Percentiles rank a stretch among this genome's conserved stretches.
These are phyloP conservation scores for Furnarius figulus DNA, from an alignment of 2,113 vertebrate genomes.

Conservation along the genomic window DNA sequence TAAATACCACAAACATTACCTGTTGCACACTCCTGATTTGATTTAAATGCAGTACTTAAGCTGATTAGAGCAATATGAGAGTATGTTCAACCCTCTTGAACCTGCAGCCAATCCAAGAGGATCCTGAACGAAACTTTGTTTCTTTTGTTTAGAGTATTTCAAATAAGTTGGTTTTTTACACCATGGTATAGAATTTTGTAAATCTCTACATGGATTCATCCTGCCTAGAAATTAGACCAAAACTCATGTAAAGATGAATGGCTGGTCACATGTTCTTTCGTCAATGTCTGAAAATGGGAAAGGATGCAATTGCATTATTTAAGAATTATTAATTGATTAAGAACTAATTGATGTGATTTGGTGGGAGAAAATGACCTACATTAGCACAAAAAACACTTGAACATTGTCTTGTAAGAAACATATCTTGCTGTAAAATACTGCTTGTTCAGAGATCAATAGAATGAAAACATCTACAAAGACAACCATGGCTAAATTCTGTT, in stretches of 20 bases:
- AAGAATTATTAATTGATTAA: neutral
- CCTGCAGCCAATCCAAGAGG: neutral
- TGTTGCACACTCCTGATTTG: constrained; percentile 63
- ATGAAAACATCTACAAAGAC: neutral
- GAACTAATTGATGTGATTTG: neutral
- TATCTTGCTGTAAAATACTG: neutral
- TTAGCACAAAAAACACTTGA: neutral
- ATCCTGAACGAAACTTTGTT: constrained; percentile 34
- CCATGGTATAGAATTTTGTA: neutral
- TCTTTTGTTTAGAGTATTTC: constrained; percentile 3
- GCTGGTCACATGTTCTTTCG: neutral
- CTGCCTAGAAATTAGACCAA: neutral
- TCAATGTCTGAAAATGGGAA: neutral
- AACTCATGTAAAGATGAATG: neutral
- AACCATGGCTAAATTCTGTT: neutral
- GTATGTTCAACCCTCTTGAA: constrained; percentile 46
- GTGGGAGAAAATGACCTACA: neutral
- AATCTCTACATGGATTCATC: neutral
- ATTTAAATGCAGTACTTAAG: constrained; percentile 68
- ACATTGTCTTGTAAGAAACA: neutral
- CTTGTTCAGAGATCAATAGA: neutral
- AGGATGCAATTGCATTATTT: neutral
- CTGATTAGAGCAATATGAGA: constrained; percentile 56
- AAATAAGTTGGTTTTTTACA: neutral
- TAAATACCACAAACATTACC: constrained; percentile 64